Evolutionary conservation across 2,113 vertebrate species (phyloP).

Genomic region (Callospermophilus lateralis): DNA sequence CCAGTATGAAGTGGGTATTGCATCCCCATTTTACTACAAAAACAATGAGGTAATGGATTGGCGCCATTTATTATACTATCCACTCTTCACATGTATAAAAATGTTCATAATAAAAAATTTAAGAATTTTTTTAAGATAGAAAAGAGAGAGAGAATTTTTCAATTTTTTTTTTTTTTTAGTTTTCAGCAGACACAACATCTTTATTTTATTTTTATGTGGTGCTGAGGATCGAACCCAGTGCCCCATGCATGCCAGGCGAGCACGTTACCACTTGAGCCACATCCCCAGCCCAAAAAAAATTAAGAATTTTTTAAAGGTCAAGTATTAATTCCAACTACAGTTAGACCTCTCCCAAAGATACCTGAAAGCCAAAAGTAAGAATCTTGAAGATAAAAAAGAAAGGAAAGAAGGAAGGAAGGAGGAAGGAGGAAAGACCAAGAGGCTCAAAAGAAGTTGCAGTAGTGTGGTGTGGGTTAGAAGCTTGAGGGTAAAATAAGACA

Average conservation of each 20-base stretch:
- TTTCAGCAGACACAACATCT: too few species aligned
- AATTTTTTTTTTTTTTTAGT: too few species aligned
- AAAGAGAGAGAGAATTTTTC: too few species aligned
- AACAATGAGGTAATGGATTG: neutral
- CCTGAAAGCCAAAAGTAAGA: conserved; percentile 65
- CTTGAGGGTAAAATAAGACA: neutral
- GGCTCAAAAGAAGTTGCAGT: neutral
- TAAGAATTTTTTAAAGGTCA: neutral
- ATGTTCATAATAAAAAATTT: neutral
- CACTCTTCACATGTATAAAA: neutral
- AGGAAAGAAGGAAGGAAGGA: neutral
- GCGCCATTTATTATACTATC: neutral
- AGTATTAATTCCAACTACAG: neutral
- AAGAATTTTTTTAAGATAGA: neutral
- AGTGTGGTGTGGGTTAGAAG: neutral
- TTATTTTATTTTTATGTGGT: too few species aligned
- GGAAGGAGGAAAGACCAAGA: neutral
- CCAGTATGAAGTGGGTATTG: neutral
- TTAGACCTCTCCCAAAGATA: neutral
- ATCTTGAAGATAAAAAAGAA: conserved; percentile 14
- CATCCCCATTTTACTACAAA: neutral
- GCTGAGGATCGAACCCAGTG: too few species aligned
- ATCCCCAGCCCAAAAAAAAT: neutral
- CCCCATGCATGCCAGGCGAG: too few species aligned
- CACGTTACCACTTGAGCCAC: too few species aligned